A percentile compares a stretch with the other conserved stretches of the same genome.
Evolutionary conservation across 2,888 invertebrate species (phyloP).

Genomic region (Choristoneura rosaceana): DNA sequence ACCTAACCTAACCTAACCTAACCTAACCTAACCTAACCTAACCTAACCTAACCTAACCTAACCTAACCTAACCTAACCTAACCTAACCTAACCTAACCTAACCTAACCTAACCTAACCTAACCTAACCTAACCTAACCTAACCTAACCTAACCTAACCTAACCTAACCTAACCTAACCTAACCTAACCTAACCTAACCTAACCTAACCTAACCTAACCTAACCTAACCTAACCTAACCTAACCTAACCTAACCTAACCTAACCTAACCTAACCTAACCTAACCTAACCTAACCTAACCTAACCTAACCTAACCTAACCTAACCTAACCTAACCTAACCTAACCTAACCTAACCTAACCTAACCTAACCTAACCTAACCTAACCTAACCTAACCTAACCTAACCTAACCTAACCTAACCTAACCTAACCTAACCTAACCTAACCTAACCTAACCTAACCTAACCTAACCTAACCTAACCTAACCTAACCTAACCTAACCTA

Average conservation of each 20-base stretch:
- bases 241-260: constrained; percentile 36
- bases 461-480: constrained; percentile 44
- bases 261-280: constrained; percentile 41
- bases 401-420: constrained; percentile 40
- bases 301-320: constrained; percentile 41
- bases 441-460: constrained; percentile 41
- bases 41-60: constrained; percentile 33
- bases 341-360: constrained; percentile 40
- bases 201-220: constrained; percentile 27
- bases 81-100: constrained; percentile 24
- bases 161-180: constrained; percentile 35
- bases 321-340: constrained; percentile 32
- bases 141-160: constrained; percentile 40
- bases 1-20: constrained; percentile 25
- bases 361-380: constrained; percentile 37
- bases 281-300: constrained; percentile 41
- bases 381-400: constrained; percentile 40
- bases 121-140: constrained; percentile 39
- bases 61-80: constrained; percentile 37
- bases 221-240: constrained; percentile 36
- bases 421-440: constrained; percentile 43
- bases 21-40: constrained; percentile 8
- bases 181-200: too few relatives aligned
- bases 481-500: constrained; percentile 32
- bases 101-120: constrained; percentile 38